Conservation (phyloP, 2,888 invertebrate species). For the Horisme vitalbata region DNA sequence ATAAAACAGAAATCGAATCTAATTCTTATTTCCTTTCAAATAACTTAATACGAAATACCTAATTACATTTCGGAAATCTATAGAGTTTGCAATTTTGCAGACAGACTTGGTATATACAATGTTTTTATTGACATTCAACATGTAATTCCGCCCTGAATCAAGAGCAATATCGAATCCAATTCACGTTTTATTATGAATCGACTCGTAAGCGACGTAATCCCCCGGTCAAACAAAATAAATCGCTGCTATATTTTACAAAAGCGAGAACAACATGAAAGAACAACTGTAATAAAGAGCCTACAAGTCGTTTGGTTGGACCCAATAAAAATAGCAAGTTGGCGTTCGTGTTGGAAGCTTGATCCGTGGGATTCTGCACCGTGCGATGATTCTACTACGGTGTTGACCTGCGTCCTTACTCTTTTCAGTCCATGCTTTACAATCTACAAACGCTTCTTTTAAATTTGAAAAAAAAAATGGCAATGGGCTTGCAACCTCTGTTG, state of each 20-base stretch:
- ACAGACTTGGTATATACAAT: too few species aligned
- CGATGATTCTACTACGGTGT: slow-evolving; percentile 54
- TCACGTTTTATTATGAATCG: slow-evolving; percentile 26
- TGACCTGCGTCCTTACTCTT: slow-evolving; percentile 49
- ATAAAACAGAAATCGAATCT: too few species aligned
- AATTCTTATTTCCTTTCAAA: too few species aligned
- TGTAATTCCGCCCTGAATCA: not conserved
- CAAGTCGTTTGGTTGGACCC: slow-evolving; percentile 78
- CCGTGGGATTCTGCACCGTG: slow-evolving; percentile 61
- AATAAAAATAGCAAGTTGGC: slow-evolving; percentile 71
- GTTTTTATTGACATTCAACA: slow-evolving; percentile 1
- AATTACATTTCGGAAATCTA: too few species aligned
- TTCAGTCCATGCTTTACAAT: slow-evolving; percentile 43
- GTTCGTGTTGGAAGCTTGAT: slow-evolving; percentile 76
- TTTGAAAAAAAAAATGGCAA: too few species aligned
- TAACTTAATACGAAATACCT: too few species aligned
- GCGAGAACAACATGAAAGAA: slow-evolving; percentile 73
- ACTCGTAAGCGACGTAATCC: slow-evolving; percentile 41
- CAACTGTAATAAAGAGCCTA: slow-evolving; percentile 81
- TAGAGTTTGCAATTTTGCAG: too few species aligned
- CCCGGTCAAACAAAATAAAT: slow-evolving; percentile 58
- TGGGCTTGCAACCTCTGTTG: too few species aligned
- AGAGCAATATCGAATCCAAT: slow-evolving; percentile 25
- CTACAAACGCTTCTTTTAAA: too few species aligned
- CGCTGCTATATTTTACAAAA: slow-evolving; percentile 69